A percentile compares a stretch with the other conserved stretches of the same genome.
phyloP scores from a whole-genome alignment of 2,113 vertebrate genomes.

The Smithornis capensis region DNA sequence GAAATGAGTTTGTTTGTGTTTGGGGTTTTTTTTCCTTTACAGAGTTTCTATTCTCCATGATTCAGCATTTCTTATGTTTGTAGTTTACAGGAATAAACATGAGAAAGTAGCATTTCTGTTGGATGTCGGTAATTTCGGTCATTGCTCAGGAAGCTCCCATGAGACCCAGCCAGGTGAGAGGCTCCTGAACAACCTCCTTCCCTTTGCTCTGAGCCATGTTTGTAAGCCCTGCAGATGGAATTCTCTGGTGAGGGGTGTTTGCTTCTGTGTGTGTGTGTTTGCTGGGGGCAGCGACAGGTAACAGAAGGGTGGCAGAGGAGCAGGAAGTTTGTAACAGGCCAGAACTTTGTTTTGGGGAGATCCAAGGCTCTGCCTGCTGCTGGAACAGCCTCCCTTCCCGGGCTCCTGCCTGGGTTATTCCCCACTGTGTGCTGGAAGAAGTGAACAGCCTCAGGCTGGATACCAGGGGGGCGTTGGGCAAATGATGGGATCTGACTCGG shows the following conservation, averaged over 20 bases:
- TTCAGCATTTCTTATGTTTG: slow-evolving; percentile 45
- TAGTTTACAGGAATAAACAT: slow-evolving; percentile 52
- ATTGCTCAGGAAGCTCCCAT: neutral
- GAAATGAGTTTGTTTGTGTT: neutral
- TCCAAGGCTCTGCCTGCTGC: neutral
- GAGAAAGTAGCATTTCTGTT: slow-evolving; percentile 41
- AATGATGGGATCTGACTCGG: slow-evolving; percentile 27
- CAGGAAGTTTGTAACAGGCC: neutral
- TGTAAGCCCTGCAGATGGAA: neutral
- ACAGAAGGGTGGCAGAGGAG: neutral
- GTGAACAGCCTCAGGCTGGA: neutral
- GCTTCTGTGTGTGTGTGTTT: neutral
- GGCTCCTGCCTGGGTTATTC: neutral
- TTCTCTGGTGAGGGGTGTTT: neutral
- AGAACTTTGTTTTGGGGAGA: neutral
- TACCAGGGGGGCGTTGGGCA: neutral
- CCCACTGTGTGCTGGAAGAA: neutral
- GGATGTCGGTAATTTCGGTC: neutral
- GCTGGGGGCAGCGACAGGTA: neutral
- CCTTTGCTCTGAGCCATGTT: neutral
- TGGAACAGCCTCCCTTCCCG: neutral
- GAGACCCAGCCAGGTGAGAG: slow-evolving; percentile 23
- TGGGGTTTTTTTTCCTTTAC: neutral
- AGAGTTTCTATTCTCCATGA: neutral
- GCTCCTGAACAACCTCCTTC: neutral